Evolutionary conservation across 92 coral and sea anemone genomes (phyloP).

Genomic region (Scolanthus callimorphus): DNA sequence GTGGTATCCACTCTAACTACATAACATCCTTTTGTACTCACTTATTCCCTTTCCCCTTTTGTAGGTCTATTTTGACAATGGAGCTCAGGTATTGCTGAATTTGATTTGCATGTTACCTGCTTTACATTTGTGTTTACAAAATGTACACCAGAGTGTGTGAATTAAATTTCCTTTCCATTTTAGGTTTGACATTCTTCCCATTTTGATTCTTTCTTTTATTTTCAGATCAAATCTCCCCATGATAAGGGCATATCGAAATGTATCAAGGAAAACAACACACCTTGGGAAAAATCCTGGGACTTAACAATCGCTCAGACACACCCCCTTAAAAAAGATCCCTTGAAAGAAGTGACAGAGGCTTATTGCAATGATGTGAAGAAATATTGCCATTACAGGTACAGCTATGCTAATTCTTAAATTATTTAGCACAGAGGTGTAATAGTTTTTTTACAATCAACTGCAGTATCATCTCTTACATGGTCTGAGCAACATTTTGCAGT

Average conservation of each 20-base stretch:
- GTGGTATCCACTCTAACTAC: too few relatives aligned
- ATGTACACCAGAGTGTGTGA: too few relatives aligned
- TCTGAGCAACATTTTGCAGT: too few relatives aligned
- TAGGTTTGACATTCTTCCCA: too few relatives aligned
- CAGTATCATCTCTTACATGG: too few relatives aligned
- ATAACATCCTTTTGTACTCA: too few relatives aligned
- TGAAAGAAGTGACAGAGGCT: conserved; percentile 52
- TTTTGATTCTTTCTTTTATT: conserved; percentile 8
- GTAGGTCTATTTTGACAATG: conserved; percentile 95
- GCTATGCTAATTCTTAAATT: too few relatives aligned
- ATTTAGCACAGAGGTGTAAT: too few relatives aligned
- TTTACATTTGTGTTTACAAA: too few relatives aligned
- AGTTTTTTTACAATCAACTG: too few relatives aligned
- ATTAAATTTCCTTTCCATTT: too few relatives aligned
- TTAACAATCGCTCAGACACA: conserved; percentile 35
- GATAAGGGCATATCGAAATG: conserved; percentile 90
- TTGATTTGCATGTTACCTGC: too few relatives aligned
- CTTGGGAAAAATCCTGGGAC: conserved; percentile 92
- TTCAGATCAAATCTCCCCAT: conserved; percentile 89
- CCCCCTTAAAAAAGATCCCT: conserved; percentile 65
- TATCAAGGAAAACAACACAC: conserved; percentile 73
- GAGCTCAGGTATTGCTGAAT: conserved; percentile 95
- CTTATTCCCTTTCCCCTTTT: not conserved
- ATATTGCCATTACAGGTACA: conserved; percentile 84
- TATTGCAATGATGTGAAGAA: conserved; percentile 81